Base-by-base conservation (phyloP, 1,140 invertebrate genomes). In the Gonatopus flavifemur region DNA sequence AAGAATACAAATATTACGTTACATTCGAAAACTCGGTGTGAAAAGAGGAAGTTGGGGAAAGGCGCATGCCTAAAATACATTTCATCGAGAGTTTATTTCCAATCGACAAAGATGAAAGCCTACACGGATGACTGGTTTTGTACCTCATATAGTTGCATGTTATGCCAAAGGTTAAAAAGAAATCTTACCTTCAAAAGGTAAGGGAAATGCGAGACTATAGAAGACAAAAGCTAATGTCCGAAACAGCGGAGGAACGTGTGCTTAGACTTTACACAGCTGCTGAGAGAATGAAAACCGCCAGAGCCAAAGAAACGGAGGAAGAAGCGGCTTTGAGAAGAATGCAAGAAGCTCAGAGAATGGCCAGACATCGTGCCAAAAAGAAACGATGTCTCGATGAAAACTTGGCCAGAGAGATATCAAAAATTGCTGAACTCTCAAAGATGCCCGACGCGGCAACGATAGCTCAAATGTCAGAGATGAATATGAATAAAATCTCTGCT, bases 401-500 rank as follows among this genome's bases (percentile, higher is more conserved):
- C 41, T 52, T 78, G 1, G 76, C 76, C 0, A 60, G 76, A 6
- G 76, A 78, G 24, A 77, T 78, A 28, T 78, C 76, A 0, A 78
- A 78, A 25, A 77, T 78, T 6, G 76, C 76, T 0, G 75, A 78
- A 33, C 47, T 78, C 2, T 76, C 74, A 0, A 78, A 78, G 32
- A 75, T 76, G 64, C 75, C 76, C 0, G 75, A 78, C 38, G 65
- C 75, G 1, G 63, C 74, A 2, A 63, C 66, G 0, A 74, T 78
- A 10, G 69, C 74, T 5, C 75, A 78, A 36, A 78, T 78, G 73
- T 75, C 73, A 0, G 76, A 78, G 31, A 67, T 77, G 40, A 78
- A 77, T 36, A 77, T 78, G 73, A 78, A 77, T 33, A 78, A 78
- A 42, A 78, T 78, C 25, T 78, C 76, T 2, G 76, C 76, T 0